Conservation (phyloP, 2,797 vertebrate genomes). For the Clamator glandarius region DNA sequence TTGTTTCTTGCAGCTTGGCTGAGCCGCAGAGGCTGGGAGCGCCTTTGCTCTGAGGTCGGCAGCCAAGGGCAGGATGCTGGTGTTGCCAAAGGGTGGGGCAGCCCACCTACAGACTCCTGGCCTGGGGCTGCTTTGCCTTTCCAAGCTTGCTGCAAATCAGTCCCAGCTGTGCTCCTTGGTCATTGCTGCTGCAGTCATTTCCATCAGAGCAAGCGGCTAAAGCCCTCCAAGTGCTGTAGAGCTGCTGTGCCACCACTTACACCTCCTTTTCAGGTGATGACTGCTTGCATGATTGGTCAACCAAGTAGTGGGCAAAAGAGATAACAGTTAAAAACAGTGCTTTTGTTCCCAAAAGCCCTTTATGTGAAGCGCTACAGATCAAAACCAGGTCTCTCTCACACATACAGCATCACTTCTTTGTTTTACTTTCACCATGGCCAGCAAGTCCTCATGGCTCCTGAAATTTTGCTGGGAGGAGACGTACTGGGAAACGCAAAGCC, state of each 20-base stretch:
- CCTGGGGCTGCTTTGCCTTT: background rate
- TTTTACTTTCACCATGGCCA: background rate
- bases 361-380: background rate
- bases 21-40: background rate
- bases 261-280: background rate
- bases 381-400: background rate
- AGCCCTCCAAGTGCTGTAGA: rapidly evolving
- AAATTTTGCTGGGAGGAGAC: background rate
- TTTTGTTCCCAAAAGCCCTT: background rate
- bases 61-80: conserved; percentile 44
- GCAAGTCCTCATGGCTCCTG: background rate
- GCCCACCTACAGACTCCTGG: conserved; percentile 60
- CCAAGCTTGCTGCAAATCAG: background rate
- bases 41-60: background rate
- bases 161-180: background rate
- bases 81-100: conserved; percentile 53
- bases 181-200: rapidly evolving
- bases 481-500: background rate
- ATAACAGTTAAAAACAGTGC: background rate
- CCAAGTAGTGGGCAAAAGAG: rapidly evolving
- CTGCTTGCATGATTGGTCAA: background rate
- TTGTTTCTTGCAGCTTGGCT: conserved; percentile 31
- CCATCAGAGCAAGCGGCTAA: background rate
- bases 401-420: background rate
- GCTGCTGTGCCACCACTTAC: background rate